Evolutionary conservation across 2,797 vertebrate genomes (phyloP).

Genomic region (Hippopotamyrus pictus): DNA sequence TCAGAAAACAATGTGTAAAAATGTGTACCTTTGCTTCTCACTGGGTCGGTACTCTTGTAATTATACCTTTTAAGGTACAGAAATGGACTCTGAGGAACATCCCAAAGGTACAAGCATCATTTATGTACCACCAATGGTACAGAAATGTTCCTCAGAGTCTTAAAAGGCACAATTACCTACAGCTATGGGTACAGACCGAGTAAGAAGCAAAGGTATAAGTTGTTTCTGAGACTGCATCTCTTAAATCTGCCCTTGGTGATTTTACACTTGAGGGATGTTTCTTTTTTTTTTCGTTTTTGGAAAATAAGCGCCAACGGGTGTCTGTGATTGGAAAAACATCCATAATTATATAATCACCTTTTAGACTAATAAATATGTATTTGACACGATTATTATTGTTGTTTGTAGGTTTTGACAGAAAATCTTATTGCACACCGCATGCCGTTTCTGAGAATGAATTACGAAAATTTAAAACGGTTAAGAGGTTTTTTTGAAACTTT

Average conservation of each 20-base stretch:
- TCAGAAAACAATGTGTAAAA: neutral
- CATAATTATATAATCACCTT: neutral
- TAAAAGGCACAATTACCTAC: neutral
- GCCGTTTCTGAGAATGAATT: neutral
- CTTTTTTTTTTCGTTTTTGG: neutral
- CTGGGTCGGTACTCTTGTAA: neutral
- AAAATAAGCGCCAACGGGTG: neutral
- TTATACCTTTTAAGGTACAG: neutral
- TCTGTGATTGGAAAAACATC: neutral
- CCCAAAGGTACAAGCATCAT: neutral
- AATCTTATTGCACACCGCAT: neutral
- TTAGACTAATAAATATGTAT: neutral
- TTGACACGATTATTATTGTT: neutral
- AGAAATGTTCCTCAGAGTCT: neutral
- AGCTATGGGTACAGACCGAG: neutral
- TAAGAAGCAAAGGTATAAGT: neutral
- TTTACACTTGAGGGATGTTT: neutral
- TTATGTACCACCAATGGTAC: neutral
- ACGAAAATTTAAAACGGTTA: neutral
- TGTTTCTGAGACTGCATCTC: neutral
- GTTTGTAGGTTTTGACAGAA: neutral
- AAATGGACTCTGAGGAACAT: neutral
- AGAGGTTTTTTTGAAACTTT: neutral
- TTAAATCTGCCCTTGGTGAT: neutral
- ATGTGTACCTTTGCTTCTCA: neutral